Base-by-base conservation (phyloP, 2,113 vertebrate genomes). In the Datnioides undecimradiatus region DNA sequence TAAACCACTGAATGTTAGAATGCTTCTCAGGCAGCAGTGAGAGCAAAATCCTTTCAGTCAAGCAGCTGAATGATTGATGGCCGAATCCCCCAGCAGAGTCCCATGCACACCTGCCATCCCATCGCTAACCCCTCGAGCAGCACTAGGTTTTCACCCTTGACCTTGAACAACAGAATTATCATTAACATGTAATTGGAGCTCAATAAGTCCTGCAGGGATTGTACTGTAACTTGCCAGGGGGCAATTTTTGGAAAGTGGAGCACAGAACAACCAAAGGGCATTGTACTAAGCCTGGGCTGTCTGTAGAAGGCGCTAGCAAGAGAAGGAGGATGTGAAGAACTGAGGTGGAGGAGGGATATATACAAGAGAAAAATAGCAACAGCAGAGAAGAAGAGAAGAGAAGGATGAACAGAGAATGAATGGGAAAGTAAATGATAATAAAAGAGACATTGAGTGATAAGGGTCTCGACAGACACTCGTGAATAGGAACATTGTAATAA, bases 151-250 rank as follows among this genome's bases (percentile, higher is more conserved):
- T 81, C 29, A 81, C 76, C 55, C 16, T 48, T 85, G 41, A 89
- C 83, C 78, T 76, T 40, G 17, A 54, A 76, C 58, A 71, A 60
- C 60, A 63, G 14, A 49, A 82, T 71, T 68, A 82, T 83, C 34
- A 87, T 86, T 74, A 88, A 71, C 58, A 81, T 85, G 86, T 90
- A 79, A 89, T 65, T 89, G 72, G 69, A 87, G 57, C 77, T 78
- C n/a, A 74, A 59, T 74, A 64, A 38, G 59, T 46, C 74, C 60
- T 58, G 68, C 45, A 58, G 84, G 63, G 58, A 55, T 55, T 57
- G 38, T 54, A 77, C 40, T 49, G 71, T 55, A 72, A 70, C 31
- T 46, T 72, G 78, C 85, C 68, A 38, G 52, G 43, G 52, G 74
- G 82, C 8, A n/a, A 43, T 11, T 25, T 8, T 41, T 80, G 43